phyloP scores from a whole-genome alignment of 2,888 invertebrate species.

The Philopedon plagiatum region DNA sequence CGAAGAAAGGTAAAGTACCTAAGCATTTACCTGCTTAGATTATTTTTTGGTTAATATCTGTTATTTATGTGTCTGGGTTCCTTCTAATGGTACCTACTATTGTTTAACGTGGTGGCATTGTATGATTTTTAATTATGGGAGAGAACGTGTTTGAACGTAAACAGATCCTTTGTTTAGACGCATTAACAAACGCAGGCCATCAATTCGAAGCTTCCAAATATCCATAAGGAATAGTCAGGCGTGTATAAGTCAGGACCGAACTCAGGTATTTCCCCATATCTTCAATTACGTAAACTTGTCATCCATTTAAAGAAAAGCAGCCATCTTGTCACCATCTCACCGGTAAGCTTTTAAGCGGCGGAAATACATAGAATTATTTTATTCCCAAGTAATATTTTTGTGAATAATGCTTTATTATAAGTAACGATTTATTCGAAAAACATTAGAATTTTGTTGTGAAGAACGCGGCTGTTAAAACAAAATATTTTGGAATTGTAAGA shows the following conservation, averaged over 20 bases:
- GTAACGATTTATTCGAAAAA: no score
- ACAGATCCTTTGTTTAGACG: slow-evolving; percentile 50
- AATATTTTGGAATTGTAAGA: no score
- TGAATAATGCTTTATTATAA: no score
- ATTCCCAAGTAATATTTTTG: no score
- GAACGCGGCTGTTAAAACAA: no score
- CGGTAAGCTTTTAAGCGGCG: no score
- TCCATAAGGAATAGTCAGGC: slow-evolving; percentile 31
- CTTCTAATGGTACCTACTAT: slow-evolving; percentile 7
- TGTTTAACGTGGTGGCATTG: slow-evolving; percentile 30
- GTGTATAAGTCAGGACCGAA: slow-evolving; percentile 12
- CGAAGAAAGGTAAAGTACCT: neutral
- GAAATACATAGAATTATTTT: no score
- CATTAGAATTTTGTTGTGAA: no score
- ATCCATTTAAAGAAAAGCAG: no score
- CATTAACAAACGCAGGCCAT: slow-evolving; percentile 45
- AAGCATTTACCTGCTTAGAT: slow-evolving; percentile 1
- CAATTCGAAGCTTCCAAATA: slow-evolving; percentile 43
- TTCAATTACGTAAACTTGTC: no score
- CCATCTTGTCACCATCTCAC: no score
- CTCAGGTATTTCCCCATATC: neutral
- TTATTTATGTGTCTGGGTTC: slow-evolving; percentile 18
- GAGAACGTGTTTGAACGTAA: slow-evolving; percentile 48
- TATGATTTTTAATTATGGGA: slow-evolving; percentile 47
- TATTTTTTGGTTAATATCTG: slow-evolving; percentile 3